Base-by-base conservation (phyloP, 2,888 invertebrate genomes). In the Himalopsyche tibetana region DNA sequence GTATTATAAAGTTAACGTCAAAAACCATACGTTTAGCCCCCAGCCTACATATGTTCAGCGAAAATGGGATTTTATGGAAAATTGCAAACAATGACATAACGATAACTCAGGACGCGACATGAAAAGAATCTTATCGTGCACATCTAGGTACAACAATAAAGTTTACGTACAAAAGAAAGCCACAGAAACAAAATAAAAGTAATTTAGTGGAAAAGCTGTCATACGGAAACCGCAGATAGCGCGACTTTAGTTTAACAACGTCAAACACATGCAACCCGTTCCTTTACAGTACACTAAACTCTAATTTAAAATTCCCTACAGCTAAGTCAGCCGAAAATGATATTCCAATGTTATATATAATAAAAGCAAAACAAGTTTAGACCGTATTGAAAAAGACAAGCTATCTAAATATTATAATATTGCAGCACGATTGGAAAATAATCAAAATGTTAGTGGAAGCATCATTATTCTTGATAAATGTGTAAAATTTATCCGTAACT, bases 181-280 rank as follows among this genome's bases (percentile, higher is more conserved):
- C 63, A 19, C 63, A 63, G 19, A 63, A 63, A 63, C 63, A 63
- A 63, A 63, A 63, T 63, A 63, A 63, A 63, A 63, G 63, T 63
- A 63, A 63, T 63, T 63, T 63, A 63, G 63, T 28, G 63, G 63
- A 63, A 63, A 63, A 63, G 63, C 63, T 63, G 63, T 63, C 63
- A 63, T 63, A 63, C 63, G 63, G 63, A 63, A 63, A 63, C 63
- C 63, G 63, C 63, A 63, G 63, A 63, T 63, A 63, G 28, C 63
- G 63, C 63, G 63, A 63, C 63, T 63, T 63, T 63, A 63, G 63
- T 63, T 63, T 63, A 63, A 63, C 28, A 63, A 63, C 63, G 63
- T 63, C 63, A 63, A 63, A 63, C 63, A 63, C 63, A 63, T 63
- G 63, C 63, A 63, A 63, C 63, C 63, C 63, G 19, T 28, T 63